Evolutionary conservation across 2,113 vertebrate genomes (phyloP).

Genomic region (Ginglymostoma cirratum): DNA sequence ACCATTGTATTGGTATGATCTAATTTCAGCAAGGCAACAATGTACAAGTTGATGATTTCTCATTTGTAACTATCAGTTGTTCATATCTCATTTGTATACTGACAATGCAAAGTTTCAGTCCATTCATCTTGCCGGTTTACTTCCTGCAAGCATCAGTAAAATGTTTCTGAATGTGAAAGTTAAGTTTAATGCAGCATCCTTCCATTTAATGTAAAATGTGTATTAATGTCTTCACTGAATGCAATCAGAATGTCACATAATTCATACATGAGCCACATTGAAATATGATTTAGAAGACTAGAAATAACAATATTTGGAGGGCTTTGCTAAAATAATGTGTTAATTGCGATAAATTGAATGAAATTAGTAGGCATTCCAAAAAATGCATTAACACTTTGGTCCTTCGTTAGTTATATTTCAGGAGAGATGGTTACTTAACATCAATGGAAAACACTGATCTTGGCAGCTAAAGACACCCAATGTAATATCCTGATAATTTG

Average conservation of each 20-base stretch:
- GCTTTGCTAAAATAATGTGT: not conserved
- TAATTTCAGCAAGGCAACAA: not conserved
- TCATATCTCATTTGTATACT: not conserved
- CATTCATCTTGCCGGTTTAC: not conserved
- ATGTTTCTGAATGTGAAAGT: conserved; percentile 34
- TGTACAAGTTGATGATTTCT: conserved; percentile 22
- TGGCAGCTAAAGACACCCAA: conserved; percentile 20
- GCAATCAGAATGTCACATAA: not conserved
- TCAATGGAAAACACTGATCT: not conserved
- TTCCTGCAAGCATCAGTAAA: conserved; percentile 26
- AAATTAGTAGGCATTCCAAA: not conserved
- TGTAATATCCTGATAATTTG: not conserved
- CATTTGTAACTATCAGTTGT: conserved; percentile 16
- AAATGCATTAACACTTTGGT: conserved; percentile 11
- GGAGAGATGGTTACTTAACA: not conserved
- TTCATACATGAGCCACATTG: conserved; percentile 28
- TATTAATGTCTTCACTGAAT: conserved; percentile 23
- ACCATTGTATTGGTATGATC: not conserved
- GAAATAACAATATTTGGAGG: not conserved
- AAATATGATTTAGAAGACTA: not conserved
- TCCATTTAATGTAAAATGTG: conserved; percentile 34
- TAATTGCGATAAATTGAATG: not conserved
- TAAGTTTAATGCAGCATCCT: conserved; percentile 34
- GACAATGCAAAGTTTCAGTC: not conserved
- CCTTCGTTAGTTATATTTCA: not conserved